Conservation (phyloP, 2,797 vertebrate genomes). For the Sebastolobus alascanus region DNA sequence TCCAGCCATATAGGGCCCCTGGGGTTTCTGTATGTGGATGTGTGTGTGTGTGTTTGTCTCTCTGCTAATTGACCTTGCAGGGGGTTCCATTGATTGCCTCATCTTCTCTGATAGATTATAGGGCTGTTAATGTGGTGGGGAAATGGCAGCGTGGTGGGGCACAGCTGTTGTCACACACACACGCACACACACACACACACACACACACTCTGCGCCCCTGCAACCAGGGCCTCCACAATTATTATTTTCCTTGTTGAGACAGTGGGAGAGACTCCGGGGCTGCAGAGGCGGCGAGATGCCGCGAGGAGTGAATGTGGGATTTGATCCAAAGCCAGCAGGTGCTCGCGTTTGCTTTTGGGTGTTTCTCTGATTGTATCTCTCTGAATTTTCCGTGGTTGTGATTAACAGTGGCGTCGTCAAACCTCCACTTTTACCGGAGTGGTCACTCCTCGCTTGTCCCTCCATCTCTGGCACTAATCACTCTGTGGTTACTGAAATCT, state of each 20-base stretch:
- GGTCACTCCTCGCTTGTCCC: neutral
- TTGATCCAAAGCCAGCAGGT: constrained; percentile 72
- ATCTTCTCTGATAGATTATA: constrained; percentile 99
- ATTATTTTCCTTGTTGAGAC: constrained; percentile 64
- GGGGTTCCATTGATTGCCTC: constrained; percentile 96
- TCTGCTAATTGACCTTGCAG: constrained; percentile 96
- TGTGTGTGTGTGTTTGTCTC: constrained; percentile 58
- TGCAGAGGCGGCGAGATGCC: constrained; percentile 14
- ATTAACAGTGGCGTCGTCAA: neutral
- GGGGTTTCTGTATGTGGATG: constrained; percentile 56
- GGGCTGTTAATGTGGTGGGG: constrained; percentile 98
- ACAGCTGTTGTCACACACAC: constrained; percentile 77
- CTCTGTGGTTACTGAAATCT: neutral
- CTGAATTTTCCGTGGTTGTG: neutral
- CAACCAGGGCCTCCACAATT: constrained; percentile 57
- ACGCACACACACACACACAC: constrained; percentile 28
- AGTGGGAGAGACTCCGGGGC: constrained; percentile 31
- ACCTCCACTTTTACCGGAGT: neutral
- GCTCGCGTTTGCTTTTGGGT: constrained; percentile 43
- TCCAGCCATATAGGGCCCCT: constrained; percentile 64
- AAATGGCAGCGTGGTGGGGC: constrained; percentile 90
- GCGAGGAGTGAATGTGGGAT: constrained; percentile 46
- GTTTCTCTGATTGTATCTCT: neutral
- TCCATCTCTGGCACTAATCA: neutral
- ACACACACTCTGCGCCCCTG: constrained; percentile 38